Evolutionary conservation across 2,797 vertebrate species (phyloP), one percentile per base, ranked within the genome.

Genomic region (Sebastes nivosus): DNA sequence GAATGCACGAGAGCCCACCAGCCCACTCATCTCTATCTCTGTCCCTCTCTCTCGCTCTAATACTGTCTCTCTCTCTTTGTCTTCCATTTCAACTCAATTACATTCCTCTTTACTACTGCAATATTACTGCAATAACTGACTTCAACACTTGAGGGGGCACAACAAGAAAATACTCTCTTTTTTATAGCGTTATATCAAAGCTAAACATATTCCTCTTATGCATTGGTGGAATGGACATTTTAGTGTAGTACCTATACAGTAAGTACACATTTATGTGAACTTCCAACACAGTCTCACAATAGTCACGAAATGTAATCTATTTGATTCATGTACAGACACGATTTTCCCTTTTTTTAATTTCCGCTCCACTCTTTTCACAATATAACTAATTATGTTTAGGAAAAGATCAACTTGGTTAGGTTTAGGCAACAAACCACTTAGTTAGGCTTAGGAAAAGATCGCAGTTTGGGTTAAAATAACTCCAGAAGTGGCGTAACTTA

Each of bases 1-100:
- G 82, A 89, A 88, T 67, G 86, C 82, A 82, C 79, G 78, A 86
- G 78, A 90, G 76, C 57, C 73, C 34, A 30, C 22, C 79, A 75
- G 72, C 86, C 76, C 82, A 78, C 88, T 82, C 73, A 69, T 67
- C 60, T 50, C 75, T 13, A 22, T 76, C 70, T 59, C 65, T 11
- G 69, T 29, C 70, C 34, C 67, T 59, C 29, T 4, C 25, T 24
- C 29, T 55, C 25, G 52, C 50, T 27, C 36, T 38, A 2, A 38
- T 38, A 38, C 36, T 38, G 36, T 38, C 36, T 58, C 75, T 34
- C 67, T 27, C 36, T 61, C 75, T 34, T 20, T 74, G 66, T 69
- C 34, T 52, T 66, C 57, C 65, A 55, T 72, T 52, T 65, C 20
- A 60, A 30, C 77, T 77, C 72, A 24, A 34, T 72, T 36, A 29